Evolutionary conservation across 2,113 vertebrate species (phyloP).

Genomic region (Emydocephalus ijimae): DNA sequence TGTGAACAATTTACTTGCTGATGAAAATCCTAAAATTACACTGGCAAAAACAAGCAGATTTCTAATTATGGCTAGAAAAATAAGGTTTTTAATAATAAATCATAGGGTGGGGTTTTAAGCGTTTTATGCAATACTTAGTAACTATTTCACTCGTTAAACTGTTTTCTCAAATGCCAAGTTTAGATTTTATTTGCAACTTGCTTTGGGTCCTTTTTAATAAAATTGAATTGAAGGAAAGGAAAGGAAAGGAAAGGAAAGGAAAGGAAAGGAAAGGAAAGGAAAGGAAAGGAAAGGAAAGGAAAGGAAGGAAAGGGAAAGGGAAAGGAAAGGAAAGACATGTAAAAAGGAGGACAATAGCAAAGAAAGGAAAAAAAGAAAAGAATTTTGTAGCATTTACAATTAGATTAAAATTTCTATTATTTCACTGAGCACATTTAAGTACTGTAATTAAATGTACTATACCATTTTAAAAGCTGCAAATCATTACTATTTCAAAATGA

Average conservation of each 20-base stretch:
- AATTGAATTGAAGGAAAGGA: neutral
- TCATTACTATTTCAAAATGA: neutral
- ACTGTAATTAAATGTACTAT: neutral
- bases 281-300: neutral
- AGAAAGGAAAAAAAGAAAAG: neutral
- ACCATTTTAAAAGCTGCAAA: neutral
- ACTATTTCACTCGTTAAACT: neutral
- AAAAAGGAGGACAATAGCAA: neutral
- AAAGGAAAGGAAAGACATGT: neutral
- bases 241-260: too few species aligned
- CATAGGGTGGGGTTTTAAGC: neutral
- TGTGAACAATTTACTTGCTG: neutral
- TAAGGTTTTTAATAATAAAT: neutral
- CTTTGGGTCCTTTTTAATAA: neutral
- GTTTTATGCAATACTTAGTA: neutral
- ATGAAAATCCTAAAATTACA: neutral
- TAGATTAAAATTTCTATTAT: neutral
- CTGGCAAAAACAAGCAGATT: neutral
- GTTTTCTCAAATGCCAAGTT: neutral
- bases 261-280: neutral
- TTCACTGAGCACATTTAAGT: neutral
- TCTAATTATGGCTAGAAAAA: neutral
- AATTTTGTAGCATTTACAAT: neutral
- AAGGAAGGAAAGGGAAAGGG: too few species aligned
- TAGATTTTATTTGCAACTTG: neutral